phyloP scores from a whole-genome alignment of 92 coral and sea anemone species.

The Pocillopora meandrina region DNA sequence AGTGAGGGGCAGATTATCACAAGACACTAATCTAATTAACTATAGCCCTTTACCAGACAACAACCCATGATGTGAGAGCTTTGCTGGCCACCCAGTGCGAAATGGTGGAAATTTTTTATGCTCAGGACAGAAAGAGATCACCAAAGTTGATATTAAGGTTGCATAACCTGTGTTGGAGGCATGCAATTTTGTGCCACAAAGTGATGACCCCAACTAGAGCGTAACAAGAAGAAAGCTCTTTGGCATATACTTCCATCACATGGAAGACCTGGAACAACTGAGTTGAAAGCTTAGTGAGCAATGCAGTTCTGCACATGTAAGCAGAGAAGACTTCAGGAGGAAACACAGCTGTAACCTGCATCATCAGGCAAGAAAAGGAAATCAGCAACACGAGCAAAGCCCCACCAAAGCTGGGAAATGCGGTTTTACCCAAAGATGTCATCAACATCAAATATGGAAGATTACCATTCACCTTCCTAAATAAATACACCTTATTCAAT shows the following conservation, averaged over 20 bases:
- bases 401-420: slow-evolving; percentile 47
- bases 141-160: slow-evolving; percentile 36
- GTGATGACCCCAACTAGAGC: slow-evolving; percentile 45
- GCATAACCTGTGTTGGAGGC: slow-evolving; percentile 63
- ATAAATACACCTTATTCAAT: no score
- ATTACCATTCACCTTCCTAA: background rate
- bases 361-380: slow-evolving; percentile 43
- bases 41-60: slow-evolving; percentile 23
- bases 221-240: slow-evolving; percentile 60
- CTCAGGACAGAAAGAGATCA: no score
- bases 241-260: slow-evolving; percentile 57
- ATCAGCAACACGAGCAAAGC: slow-evolving; percentile 49
- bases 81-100: no score
- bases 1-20: slow-evolving; percentile 42
- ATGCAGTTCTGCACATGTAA: slow-evolving; percentile 54
- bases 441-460: slow-evolving; percentile 8
- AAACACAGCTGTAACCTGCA: background rate
- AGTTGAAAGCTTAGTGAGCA: slow-evolving; percentile 48
- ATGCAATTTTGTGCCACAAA: slow-evolving; percentile 56
- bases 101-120: no score
- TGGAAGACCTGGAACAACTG: background rate
- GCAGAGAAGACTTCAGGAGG: slow-evolving; percentile 28
- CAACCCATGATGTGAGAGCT: no score
- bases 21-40: slow-evolving; percentile 57
- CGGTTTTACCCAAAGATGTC: slow-evolving; percentile 20